These are phyloP conservation scores for Moxostoma hubbsi DNA, from an alignment of 2,797 vertebrate species.

Conservation along the genomic window DNA sequence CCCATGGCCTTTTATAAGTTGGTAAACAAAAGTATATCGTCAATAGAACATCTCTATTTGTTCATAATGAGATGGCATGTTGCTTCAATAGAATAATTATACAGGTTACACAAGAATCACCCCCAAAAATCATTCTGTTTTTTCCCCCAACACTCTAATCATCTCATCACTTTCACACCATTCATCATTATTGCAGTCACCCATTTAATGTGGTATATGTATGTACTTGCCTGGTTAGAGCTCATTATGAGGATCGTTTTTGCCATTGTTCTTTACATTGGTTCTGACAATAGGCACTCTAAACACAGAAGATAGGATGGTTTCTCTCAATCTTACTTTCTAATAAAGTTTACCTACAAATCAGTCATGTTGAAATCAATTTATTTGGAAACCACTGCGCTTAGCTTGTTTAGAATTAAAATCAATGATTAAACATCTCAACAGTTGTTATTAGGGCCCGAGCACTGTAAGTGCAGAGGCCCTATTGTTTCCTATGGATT, in stretches of 20 bases:
- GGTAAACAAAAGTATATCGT: slow-evolving; percentile 16
- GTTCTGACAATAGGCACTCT: not conserved
- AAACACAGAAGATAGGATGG: not conserved
- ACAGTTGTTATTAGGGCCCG: too few relatives aligned
- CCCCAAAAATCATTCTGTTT: not conserved
- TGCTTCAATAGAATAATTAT: slow-evolving; percentile 27
- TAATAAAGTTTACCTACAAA: not conserved
- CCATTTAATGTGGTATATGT: slow-evolving; percentile 57
- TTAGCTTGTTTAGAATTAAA: too few relatives aligned
- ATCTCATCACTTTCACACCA: slow-evolving; percentile 57
- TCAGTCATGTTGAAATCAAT: not conserved
- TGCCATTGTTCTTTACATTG: not conserved
- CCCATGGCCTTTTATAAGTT: slow-evolving; percentile 4
- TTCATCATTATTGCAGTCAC: slow-evolving; percentile 59
- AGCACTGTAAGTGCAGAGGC: too few relatives aligned
- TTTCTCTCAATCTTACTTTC: not conserved
- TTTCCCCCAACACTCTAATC: slow-evolving; percentile 45
- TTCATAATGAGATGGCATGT: slow-evolving; percentile 5
- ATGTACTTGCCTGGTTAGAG: slow-evolving; percentile 45
- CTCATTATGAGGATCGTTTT: slow-evolving; percentile 38
- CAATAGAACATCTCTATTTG: slow-evolving; percentile 14
- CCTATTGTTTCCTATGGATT: too few relatives aligned
- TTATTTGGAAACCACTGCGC: too few relatives aligned
- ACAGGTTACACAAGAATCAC: slow-evolving; percentile 10
- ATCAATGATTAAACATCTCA: too few relatives aligned